Conservation (phyloP, 2,113 vertebrate species). For the Paradoxurus hermaphroditus region DNA sequence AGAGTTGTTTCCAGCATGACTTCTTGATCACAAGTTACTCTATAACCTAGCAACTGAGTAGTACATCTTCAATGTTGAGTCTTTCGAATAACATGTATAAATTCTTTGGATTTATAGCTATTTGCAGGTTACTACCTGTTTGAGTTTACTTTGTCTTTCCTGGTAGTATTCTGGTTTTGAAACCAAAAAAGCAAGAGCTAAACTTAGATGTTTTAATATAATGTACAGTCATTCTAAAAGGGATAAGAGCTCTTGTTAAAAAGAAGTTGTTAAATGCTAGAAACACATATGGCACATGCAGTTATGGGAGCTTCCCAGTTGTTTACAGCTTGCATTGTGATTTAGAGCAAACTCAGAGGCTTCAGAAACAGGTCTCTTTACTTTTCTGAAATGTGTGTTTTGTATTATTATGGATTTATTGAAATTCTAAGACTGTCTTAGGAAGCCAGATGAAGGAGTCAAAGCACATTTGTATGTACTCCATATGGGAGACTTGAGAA, state of each 20-base stretch:
- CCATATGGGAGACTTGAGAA: background rate
- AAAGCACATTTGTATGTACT: background rate
- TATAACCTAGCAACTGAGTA: background rate
- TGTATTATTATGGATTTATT: background rate
- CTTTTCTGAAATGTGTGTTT: slow-evolving; percentile 21
- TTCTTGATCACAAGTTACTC: background rate
- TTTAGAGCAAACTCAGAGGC: background rate
- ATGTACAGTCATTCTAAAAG: background rate
- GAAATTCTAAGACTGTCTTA: background rate
- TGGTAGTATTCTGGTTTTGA: background rate
- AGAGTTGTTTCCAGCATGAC: background rate
- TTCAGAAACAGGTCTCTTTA: background rate
- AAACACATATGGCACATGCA: background rate
- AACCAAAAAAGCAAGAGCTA: background rate
- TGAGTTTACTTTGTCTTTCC: background rate
- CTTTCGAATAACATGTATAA: background rate
- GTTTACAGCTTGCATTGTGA: background rate
- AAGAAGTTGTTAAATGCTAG: background rate
- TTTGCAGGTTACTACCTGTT: background rate
- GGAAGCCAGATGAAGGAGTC: background rate
- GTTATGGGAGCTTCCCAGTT: background rate
- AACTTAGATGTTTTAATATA: background rate
- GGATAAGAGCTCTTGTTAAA: background rate
- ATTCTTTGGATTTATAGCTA: background rate
- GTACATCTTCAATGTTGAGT: background rate